These are phyloP conservation scores for Heteromormyrus szaboi DNA, from an alignment of 2,797 vertebrate genomes.

Conservation along the genomic window DNA sequence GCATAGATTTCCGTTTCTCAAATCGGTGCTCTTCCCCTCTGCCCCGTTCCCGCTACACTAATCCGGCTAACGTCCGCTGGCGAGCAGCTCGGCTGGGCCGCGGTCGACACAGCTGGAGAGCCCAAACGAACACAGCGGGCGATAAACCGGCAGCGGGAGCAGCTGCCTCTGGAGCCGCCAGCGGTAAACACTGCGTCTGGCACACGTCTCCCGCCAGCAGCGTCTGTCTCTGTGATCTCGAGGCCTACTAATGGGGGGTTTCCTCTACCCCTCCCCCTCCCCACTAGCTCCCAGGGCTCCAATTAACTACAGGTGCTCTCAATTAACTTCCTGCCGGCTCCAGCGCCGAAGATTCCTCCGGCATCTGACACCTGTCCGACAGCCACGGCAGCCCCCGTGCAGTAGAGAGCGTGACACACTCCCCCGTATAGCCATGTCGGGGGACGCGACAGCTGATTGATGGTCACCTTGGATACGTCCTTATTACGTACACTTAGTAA, in stretches of 20 bases:
- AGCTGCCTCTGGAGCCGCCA: neutral
- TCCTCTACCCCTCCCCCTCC: neutral
- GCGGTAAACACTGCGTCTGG: neutral
- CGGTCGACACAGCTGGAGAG: neutral
- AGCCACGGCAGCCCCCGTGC: neutral
- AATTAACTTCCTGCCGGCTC: slow-evolving; percentile 4
- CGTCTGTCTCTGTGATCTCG: neutral
- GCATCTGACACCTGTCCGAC: neutral
- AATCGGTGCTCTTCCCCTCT: neutral
- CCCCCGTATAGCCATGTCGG: neutral
- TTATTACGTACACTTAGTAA: neutral
- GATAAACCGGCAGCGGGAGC: neutral
- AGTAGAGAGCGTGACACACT: neutral
- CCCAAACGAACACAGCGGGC: neutral
- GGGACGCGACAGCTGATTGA: neutral
- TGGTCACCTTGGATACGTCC: slow-evolving; percentile 4
- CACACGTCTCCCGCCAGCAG: neutral
- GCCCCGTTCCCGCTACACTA: neutral
- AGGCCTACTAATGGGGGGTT: neutral
- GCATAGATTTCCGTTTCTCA: neutral
- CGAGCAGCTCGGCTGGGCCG: neutral
- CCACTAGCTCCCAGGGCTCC: neutral
- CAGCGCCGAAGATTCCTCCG: neutral
- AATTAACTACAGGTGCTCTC: slow-evolving; percentile 11
- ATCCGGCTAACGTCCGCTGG: neutral